Conservation (phyloP, 2,888 invertebrate genomes). For the Apocheima hispidaria region DNA sequence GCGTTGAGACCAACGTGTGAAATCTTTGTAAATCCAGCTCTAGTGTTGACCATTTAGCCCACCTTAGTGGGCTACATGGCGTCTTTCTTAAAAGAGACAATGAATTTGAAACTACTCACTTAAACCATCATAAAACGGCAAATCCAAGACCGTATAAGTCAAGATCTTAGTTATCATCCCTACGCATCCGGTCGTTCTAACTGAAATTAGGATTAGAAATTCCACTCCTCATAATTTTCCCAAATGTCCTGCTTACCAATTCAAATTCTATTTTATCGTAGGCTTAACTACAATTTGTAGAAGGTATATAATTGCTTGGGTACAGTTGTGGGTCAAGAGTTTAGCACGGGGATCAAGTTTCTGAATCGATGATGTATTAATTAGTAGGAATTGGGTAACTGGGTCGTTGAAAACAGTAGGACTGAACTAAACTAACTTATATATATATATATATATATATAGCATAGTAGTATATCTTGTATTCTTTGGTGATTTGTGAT, state of each 20-base stretch:
- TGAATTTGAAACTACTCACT: background rate
- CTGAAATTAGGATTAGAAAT: constrained; percentile 33
- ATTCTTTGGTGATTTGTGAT: no score
- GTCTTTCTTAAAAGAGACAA: no score
- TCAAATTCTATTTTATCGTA: constrained; percentile 38
- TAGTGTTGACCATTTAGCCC: no score
- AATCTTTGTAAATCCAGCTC: no score
- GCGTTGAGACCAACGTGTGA: no score
- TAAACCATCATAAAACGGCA: background rate
- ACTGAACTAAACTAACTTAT: no score
- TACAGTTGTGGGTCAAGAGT: constrained; percentile 12
- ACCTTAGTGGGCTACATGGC: no score
- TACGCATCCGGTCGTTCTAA: constrained; percentile 25
- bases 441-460: no score
- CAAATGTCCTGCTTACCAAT: constrained; percentile 32
- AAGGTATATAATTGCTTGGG: constrained; percentile 6
- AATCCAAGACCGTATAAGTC: constrained; percentile 12
- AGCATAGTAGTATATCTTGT: no score
- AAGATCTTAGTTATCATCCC: constrained; percentile 13
- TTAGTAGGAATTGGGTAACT: no score
- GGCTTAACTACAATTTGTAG: constrained; percentile 34
- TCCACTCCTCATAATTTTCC: constrained; percentile 30
- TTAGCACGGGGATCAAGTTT: constrained; percentile 4
- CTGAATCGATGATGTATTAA: background rate
- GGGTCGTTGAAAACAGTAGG: no score